These are phyloP conservation scores for Petromus typicus DNA, from an alignment of 2,113 vertebrate genomes.

Conservation along the genomic window DNA sequence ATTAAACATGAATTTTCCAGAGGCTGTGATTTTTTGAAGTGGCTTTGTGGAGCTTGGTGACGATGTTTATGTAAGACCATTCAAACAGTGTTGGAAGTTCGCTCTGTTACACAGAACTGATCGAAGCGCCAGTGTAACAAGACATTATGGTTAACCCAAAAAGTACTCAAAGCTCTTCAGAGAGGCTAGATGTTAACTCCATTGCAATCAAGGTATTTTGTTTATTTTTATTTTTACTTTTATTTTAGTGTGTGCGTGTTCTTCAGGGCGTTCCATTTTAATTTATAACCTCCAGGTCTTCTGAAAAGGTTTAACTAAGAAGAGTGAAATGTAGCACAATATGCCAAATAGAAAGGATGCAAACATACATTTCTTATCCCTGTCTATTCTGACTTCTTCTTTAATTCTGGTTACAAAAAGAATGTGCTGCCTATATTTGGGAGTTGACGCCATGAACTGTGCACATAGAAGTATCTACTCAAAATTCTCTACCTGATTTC, in stretches of 20 bases:
- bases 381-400: fast-evolving
- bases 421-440: background rate
- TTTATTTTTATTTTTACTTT: too few species aligned
- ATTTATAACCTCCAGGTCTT: background rate
- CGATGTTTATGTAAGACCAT: fast-evolving
- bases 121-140: fast-evolving
- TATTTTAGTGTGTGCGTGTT: background rate
- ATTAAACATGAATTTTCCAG: slow-evolving; percentile 23
- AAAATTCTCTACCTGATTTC: background rate
- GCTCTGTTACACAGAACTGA: fast-evolving
- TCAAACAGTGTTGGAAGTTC: fast-evolving
- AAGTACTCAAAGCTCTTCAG: background rate
- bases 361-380: fast-evolving
- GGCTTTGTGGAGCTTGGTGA: background rate
- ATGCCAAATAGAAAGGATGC: too few species aligned
- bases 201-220: background rate
- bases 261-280: background rate
- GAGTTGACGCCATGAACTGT: too few species aligned
- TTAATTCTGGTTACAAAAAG: too few species aligned
- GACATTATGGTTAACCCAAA: background rate
- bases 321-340: background rate
- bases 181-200: background rate
- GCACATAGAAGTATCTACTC: background rate
- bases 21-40: background rate
- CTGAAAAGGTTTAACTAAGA: background rate